Evolutionary conservation across 2,888 invertebrate species (phyloP), one percentile per base, ranked within the genome.

Genomic region (Allygus modestus): DNA sequence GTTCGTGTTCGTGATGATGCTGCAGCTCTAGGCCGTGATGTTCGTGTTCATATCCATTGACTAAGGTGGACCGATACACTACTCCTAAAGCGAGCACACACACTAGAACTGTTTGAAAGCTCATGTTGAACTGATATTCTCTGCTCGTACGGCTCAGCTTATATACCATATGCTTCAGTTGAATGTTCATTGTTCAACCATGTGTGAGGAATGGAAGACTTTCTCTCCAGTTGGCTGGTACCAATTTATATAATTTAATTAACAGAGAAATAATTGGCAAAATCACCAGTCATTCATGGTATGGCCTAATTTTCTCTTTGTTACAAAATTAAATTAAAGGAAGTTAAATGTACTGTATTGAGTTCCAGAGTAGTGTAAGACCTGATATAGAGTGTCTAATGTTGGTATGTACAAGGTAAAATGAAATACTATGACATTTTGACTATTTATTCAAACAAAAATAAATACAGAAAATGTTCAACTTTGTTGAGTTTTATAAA

Each of bases 41-140:
- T n/a, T n/a, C n/a, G n/a, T 61, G 69, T 28, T 17, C 69, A n/a
- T 7, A 69, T 7, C 69, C 69, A 1, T 33, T 31, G 23, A 26
- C 46, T 2, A 17, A 2, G 7, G 41, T 41, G 9, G 58, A 58
- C 58, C 20, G 58, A 9, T 23, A 20, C 23, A 58, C 23, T 17
- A 17, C 15, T 23, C 23, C 58, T 23, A 58, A 58, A 20, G 58
- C 58, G 9, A 58, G 23, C 20, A 58, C 58, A 58, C 58, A 20
- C 58, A 58, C 58, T 23, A 58, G 23, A 58, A 58, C 58, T 58
- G 58, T 58, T 23, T 58, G 58, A 7, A 58, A 12, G 23, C 58
- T n/a, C 58, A 58, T 58, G 58, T 4, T 58, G 58, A 12, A 46
- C 46, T 46, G 46, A 46, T 46, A 12, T 12, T 46, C 11, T 7